Conservation (phyloP, 35 echinoderm and acorn worm species). For the Ptychodera flava region DNA sequence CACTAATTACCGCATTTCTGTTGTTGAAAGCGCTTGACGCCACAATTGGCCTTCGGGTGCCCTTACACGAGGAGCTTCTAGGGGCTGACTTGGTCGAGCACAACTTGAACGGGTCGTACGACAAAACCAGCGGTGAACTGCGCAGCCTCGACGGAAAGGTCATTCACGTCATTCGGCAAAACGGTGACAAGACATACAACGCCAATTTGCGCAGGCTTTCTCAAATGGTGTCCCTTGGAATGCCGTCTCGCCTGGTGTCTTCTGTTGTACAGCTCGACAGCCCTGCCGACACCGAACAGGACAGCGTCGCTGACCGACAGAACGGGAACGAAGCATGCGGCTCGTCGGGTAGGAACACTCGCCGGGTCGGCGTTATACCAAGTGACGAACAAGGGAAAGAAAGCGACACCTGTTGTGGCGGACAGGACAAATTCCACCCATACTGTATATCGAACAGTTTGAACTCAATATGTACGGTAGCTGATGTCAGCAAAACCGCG, state of each 20-base stretch:
- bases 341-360: no score
- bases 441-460: no score
- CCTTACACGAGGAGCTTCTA: constrained; percentile 80
- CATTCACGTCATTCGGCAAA: neutral
- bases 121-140: constrained; percentile 40
- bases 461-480: no score
- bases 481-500: no score
- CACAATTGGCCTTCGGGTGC: constrained; percentile 75
- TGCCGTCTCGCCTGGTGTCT: neutral
- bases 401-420: no score
- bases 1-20: constrained; percentile 34
- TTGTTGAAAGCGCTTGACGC: constrained; percentile 49
- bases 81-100: constrained; percentile 93
- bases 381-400: no score
- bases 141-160: neutral
- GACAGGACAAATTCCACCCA: no score
- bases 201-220: neutral
- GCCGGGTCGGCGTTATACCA: no score
- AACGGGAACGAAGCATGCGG: no score
- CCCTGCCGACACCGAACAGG: neutral
- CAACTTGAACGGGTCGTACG: constrained; percentile 63
- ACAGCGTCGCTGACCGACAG: neutral
- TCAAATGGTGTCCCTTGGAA: neutral
- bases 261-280: neutral
- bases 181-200: neutral